Evolutionary conservation across 2,888 invertebrate genomes (phyloP).

Genomic region (Arctia plantaginis): DNA sequence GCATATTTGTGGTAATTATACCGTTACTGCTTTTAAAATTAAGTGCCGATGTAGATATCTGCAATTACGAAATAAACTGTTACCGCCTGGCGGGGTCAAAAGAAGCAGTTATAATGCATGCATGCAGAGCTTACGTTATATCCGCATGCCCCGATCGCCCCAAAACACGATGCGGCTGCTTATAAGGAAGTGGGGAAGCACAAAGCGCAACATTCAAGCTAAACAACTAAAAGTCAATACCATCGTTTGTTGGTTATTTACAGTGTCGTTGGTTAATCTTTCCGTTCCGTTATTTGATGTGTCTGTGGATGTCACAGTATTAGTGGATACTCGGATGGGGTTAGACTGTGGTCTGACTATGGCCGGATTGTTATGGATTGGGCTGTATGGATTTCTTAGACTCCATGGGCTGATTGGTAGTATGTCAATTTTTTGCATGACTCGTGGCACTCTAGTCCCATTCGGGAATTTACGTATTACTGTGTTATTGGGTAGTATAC

Average conservation of each 20-base stretch:
- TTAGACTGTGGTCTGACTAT: slow-evolving; percentile 86
- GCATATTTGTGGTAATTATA: slow-evolving; percentile 81
- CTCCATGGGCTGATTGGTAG: slow-evolving; percentile 87
- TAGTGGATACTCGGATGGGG: slow-evolving; percentile 89
- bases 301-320: slow-evolving; percentile 87
- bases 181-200: slow-evolving; percentile 65
- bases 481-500: slow-evolving; percentile 92
- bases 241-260: slow-evolving; percentile 85
- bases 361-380: slow-evolving; percentile 86
- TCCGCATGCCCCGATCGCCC: slow-evolving; percentile 60
- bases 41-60: slow-evolving; percentile 84
- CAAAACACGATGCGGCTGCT: slow-evolving; percentile 53
- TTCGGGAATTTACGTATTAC: slow-evolving; percentile 93
- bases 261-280: slow-evolving; percentile 85
- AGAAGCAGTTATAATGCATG: slow-evolving; percentile 68
- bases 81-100: slow-evolving; percentile 72
- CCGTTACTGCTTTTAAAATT: slow-evolving; percentile 84
- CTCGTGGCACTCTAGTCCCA: slow-evolving; percentile 91
- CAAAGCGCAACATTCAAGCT: slow-evolving; percentile 82
- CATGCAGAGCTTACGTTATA: slow-evolving; percentile 72
- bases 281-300: slow-evolving; percentile 87
- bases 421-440: slow-evolving; percentile 86
- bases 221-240: slow-evolving; percentile 85
- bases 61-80: slow-evolving; percentile 84
- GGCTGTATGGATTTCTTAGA: slow-evolving; percentile 87